phyloP scores from a whole-genome alignment of 2,888 invertebrate species.

The Monoplex corrugatus region DNA sequence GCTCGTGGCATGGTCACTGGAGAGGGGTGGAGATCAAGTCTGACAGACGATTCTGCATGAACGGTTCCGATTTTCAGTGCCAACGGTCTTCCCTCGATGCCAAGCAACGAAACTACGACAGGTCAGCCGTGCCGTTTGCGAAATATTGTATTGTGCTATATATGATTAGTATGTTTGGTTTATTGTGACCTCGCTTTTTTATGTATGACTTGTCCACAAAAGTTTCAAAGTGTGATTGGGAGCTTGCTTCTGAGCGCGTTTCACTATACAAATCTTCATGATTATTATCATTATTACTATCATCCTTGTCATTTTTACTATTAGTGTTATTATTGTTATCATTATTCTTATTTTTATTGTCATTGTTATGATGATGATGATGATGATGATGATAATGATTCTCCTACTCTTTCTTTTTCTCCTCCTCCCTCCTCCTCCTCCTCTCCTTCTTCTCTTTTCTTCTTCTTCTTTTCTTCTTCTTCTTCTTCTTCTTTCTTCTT shows the following conservation, averaged over 20 bases:
- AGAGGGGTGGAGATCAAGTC: slow-evolving; percentile 21
- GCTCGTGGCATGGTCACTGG: not conserved
- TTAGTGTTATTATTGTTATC: not conserved
- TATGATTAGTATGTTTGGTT: not conserved
- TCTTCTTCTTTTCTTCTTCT: too few species aligned
- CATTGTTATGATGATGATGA: too few species aligned
- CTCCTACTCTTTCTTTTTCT: too few species aligned
- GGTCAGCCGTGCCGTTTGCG: not conserved
- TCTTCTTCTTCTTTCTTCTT: too few species aligned
- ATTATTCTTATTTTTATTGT: not conserved
- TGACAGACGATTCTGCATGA: not conserved
- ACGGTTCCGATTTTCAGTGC: too few species aligned
- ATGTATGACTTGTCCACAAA: not conserved
- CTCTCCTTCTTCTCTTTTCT: too few species aligned
- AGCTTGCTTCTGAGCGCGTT: not conserved
- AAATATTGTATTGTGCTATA: not conserved
- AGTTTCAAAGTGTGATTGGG: not conserved
- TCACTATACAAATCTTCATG: too few species aligned
- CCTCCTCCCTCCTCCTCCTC: too few species aligned
- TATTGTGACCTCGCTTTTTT: not conserved
- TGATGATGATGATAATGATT: too few species aligned
- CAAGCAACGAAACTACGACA: not conserved
- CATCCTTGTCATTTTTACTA: not conserved
- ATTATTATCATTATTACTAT: not conserved
- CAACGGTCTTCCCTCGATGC: not conserved